Evolutionary conservation across 92 coral and sea anemone genomes (phyloP).

Genomic region (Heliopora coerulea): DNA sequence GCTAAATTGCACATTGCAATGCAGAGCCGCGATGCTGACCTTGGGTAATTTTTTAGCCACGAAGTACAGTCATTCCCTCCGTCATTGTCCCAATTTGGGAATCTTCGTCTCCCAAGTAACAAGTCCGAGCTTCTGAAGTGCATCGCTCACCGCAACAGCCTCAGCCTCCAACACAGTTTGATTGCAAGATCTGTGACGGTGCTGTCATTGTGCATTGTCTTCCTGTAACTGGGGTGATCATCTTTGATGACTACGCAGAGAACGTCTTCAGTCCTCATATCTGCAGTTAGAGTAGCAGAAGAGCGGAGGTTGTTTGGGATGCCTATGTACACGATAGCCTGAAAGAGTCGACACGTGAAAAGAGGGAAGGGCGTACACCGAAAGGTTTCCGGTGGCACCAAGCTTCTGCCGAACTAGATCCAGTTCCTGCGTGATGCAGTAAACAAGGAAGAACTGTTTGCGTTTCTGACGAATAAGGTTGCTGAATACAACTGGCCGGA

Average conservation of each 20-base stretch:
- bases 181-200: slow-evolving; percentile 43
- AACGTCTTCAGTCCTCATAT: slow-evolving; percentile 47
- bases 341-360: slow-evolving; percentile 48
- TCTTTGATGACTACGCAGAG: slow-evolving; percentile 53
- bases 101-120: slow-evolving; percentile 44
- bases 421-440: slow-evolving; percentile 38
- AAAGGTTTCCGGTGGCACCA: slow-evolving; percentile 42
- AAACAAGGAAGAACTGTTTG: too few species aligned
- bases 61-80: slow-evolving; percentile 61
- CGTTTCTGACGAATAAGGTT: too few species aligned
- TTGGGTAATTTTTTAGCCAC: slow-evolving; percentile 51
- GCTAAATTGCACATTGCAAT: slow-evolving; percentile 20
- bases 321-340: slow-evolving; percentile 39
- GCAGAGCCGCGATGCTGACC: slow-evolving; percentile 41
- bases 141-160: slow-evolving; percentile 28
- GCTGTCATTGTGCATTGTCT: slow-evolving; percentile 55
- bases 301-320: slow-evolving; percentile 20
- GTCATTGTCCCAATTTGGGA: slow-evolving; percentile 54
- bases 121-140: slow-evolving; percentile 50
- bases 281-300: not conserved
- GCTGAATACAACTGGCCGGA: too few species aligned
- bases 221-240: slow-evolving; percentile 28
- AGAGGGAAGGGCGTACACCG: slow-evolving; percentile 46
- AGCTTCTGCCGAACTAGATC: slow-evolving; percentile 22
- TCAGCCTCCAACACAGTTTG: slow-evolving; percentile 45